phyloP scores from a whole-genome alignment of 2,888 invertebrate genomes.

The Callosobruchus maculatus region DNA sequence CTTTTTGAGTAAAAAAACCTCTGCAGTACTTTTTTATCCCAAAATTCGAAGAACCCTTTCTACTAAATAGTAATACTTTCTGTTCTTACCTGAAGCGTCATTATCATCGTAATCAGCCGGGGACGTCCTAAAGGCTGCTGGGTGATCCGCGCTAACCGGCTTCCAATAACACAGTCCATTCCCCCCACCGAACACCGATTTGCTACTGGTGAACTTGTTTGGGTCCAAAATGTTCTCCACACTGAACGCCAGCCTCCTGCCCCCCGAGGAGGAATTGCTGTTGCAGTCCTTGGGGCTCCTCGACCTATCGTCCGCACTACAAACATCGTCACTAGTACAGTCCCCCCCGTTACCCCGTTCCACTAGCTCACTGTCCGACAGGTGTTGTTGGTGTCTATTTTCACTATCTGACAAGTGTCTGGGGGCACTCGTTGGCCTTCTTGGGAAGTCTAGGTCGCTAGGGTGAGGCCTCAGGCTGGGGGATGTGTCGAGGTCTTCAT shows the following conservation, averaged over 20 bases:
- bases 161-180: conserved; percentile 52
- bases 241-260: conserved; percentile 74
- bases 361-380: conserved; percentile 31
- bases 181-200: conserved; percentile 42
- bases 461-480: not conserved
- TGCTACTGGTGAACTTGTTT: conserved; percentile 79
- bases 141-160: conserved; percentile 46
- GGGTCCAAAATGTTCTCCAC: conserved; percentile 90
- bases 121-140: conserved; percentile 37
- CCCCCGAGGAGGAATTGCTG: conserved; percentile 40
- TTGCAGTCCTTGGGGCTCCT: conserved; percentile 36
- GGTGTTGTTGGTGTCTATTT: not conserved
- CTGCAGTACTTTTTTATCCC: too few species aligned
- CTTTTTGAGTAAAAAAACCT: too few species aligned
- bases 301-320: conserved; percentile 48
- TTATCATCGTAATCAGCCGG: conserved; percentile 55
- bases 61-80: too few species aligned
- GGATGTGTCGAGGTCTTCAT: not conserved
- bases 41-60: too few species aligned
- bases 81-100: conserved; percentile 41
- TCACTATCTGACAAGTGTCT: not conserved
- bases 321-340: conserved; percentile 47
- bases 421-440: not conserved
- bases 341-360: conserved; percentile 38
- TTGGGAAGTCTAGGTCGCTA: not conserved